A percentile compares a stretch with the other conserved stretches of the same genome.
These are phyloP conservation scores for Schrankia costaestrigalis DNA, from an alignment of 2,888 invertebrate genomes.

Conservation along the genomic window DNA sequence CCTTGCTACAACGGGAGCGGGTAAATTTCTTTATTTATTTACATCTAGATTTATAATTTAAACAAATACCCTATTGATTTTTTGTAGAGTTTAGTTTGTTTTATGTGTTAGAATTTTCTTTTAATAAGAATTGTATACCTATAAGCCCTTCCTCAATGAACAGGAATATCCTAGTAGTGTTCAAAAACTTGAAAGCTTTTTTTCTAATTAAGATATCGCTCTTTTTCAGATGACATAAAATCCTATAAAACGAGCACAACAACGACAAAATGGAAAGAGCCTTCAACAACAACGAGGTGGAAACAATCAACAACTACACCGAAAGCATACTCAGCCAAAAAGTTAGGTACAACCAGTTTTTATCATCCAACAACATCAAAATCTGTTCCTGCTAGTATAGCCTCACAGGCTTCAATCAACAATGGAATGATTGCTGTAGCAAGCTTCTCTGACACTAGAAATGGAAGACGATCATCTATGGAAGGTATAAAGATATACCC, in stretches of 20 bases:
- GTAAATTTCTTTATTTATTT: conserved; percentile 30
- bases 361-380: conserved; percentile 3
- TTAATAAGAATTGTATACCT: too few relatives aligned
- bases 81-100: too few relatives aligned
- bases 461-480: conserved; percentile 52
- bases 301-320: neutral
- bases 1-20: conserved; percentile 30
- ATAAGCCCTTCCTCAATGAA: too few relatives aligned
- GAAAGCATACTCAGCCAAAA: neutral
- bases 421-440: conserved; percentile 45
- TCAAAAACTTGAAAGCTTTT: too few relatives aligned
- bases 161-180: too few relatives aligned
- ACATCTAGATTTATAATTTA: neutral
- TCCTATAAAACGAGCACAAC: neutral
- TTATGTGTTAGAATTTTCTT: too few relatives aligned
- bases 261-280: neutral
- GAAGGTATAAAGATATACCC: conserved; percentile 52
- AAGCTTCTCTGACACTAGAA: conserved; percentile 52
- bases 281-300: neutral
- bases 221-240: too few relatives aligned
- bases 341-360: conserved; percentile 3
- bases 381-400: conserved; percentile 3
- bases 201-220: too few relatives aligned
- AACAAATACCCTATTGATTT: neutral
- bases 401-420: conserved; percentile 13